Evolutionary conservation across 2,888 invertebrate species (phyloP).

Genomic region (Drosophila acutilabella): DNA sequence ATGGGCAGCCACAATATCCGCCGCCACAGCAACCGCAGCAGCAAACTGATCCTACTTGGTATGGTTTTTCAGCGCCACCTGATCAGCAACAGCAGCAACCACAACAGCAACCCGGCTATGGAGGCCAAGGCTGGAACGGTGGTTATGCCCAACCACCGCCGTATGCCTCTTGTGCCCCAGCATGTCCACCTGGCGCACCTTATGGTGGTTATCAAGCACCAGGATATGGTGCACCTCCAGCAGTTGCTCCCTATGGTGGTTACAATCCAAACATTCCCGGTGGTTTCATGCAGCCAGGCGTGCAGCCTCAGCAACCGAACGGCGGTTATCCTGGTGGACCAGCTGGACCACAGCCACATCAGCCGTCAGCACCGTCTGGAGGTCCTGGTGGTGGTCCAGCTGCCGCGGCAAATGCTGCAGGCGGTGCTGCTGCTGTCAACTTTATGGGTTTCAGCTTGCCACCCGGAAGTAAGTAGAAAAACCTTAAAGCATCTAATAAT

Average conservation of each 20-base stretch:
- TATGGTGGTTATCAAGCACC: conserved; percentile 61
- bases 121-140: conserved; percentile 66
- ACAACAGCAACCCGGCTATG: conserved; percentile 63
- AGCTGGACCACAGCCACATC: conserved; percentile 47
- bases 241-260: conserved; percentile 58
- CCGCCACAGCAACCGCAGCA: conserved; percentile 45
- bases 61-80: conserved; percentile 82
- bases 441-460: conserved; percentile 83
- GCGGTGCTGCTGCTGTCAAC: conserved; percentile 55
- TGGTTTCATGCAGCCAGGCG: conserved; percentile 72
- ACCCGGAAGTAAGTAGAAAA: conserved; percentile 83
- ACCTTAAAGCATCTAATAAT: not conserved
- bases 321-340: conserved; percentile 34
- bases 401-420: conserved; percentile 49
- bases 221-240: conserved; percentile 46
- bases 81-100: conserved; percentile 60
- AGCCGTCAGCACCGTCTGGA: conserved; percentile 55
- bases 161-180: conserved; percentile 64
- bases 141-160: conserved; percentile 76
- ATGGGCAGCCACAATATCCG: conserved; percentile 34
- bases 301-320: conserved; percentile 63
- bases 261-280: conserved; percentile 68
- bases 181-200: conserved; percentile 57
- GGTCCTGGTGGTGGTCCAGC: conserved; percentile 53
- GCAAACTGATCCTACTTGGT: conserved; percentile 76